A percentile compares a stretch with the other conserved stretches of the same genome.
phyloP scores from a whole-genome alignment of 2,888 invertebrate genomes.

The Brachyptera putata region DNA sequence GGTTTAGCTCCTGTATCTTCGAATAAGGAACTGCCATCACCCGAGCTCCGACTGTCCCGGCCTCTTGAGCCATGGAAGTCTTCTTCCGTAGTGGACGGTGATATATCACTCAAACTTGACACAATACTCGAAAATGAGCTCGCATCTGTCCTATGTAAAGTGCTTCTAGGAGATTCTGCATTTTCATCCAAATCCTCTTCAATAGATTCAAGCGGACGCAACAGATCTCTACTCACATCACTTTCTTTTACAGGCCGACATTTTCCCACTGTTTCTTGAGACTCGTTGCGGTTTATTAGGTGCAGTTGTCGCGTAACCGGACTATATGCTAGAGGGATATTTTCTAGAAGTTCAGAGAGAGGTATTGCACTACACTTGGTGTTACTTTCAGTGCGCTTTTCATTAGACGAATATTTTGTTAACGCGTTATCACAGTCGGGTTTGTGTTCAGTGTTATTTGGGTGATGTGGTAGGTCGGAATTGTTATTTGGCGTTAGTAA shows the following conservation, averaged over 20 bases:
- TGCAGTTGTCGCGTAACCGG: conserved; percentile 69
- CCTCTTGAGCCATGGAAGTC: conserved; percentile 29
- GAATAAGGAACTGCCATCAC: conserved; percentile 36
- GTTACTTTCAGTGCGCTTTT: conserved; percentile 9
- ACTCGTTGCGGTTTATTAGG: conserved; percentile 36
- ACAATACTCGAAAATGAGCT: conserved; percentile 65
- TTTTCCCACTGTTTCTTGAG: conserved; percentile 9
- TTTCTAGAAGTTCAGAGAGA: conserved; percentile 65
- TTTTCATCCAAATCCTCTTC: conserved; percentile 30
- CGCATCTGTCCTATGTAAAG: conserved; percentile 47
- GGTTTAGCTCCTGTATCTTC: conserved; percentile 48
- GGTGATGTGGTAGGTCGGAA: conserved; percentile 10
- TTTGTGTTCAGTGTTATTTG: conserved; percentile 8
- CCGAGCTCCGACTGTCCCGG: conserved; percentile 43
- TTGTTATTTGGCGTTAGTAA: conserved; percentile 21
- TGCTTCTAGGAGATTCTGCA: conserved; percentile 31
- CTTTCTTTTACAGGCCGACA: conserved; percentile 6
- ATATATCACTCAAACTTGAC: conserved; percentile 67
- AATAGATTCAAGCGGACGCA: conserved; percentile 30
- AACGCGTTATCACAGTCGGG: conserved; percentile 15
- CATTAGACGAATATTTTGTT: conserved; percentile 24
- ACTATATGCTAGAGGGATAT: conserved; percentile 69
- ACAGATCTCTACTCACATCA: not conserved
- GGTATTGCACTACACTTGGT: conserved; percentile 43
- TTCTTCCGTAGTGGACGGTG: conserved; percentile 45